Evolutionary conservation across 2,113 vertebrate species (phyloP).

Genomic region (Nesogale talazaci): DNA sequence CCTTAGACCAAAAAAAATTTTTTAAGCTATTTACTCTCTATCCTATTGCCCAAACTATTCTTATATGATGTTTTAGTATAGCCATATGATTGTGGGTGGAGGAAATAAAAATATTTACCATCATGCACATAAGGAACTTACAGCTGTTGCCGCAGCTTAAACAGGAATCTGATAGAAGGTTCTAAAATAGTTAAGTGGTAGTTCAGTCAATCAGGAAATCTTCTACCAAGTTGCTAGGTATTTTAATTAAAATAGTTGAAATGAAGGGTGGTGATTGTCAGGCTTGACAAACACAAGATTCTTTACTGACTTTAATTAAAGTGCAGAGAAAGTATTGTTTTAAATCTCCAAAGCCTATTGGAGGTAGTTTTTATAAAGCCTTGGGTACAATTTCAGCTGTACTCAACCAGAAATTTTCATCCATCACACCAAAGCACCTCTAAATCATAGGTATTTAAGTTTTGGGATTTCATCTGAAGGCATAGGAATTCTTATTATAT

Average conservation of each 20-base stretch:
- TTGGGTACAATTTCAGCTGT: slow-evolving; percentile 40
- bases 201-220: slow-evolving; percentile 63
- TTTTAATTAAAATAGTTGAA: slow-evolving; percentile 78
- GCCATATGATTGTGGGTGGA: slow-evolving; percentile 23
- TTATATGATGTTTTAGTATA: slow-evolving; percentile 5
- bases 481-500: background rate
- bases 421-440: background rate
- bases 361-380: slow-evolving; percentile 1
- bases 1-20: background rate
- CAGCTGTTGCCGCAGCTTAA: slow-evolving; percentile 55
- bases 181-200: slow-evolving; percentile 67
- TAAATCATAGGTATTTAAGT: slow-evolving; percentile 8
- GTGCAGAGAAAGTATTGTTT: slow-evolving; percentile 76
- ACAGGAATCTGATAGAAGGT: slow-evolving; percentile 68
- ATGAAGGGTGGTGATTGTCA: slow-evolving; percentile 76
- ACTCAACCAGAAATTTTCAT: slow-evolving; percentile 24
- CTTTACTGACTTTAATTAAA: slow-evolving; percentile 74
- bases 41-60: background rate
- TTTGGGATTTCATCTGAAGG: background rate
- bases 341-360: slow-evolving; percentile 34
- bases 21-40: background rate
- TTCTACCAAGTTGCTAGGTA: slow-evolving; percentile 63
- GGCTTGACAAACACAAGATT: slow-evolving; percentile 44
- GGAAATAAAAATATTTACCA: slow-evolving; percentile 70
- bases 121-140: slow-evolving; percentile 25